phyloP scores from a whole-genome alignment of 1,140 invertebrate genomes.

The Drosophila hydei region DNA sequence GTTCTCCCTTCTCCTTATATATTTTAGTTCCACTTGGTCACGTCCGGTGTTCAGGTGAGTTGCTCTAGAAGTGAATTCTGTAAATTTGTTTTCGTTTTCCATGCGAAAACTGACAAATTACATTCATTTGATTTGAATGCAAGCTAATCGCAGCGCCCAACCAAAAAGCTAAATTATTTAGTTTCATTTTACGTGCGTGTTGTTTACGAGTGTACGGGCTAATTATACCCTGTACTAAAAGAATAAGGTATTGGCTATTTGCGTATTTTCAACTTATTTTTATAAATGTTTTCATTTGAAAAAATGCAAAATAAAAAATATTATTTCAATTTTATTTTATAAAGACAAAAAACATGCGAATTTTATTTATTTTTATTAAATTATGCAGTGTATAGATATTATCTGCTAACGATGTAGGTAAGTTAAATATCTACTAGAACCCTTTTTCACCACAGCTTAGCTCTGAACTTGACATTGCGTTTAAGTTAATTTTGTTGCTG shows the following conservation, averaged over 20 bases:
- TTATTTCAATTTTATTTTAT: too few species aligned
- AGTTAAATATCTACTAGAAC: neutral
- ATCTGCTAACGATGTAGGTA: neutral
- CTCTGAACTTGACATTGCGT: conserved; percentile 52
- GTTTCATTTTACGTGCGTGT: conserved; percentile 54
- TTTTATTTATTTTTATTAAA: too few species aligned
- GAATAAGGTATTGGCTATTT: neutral
- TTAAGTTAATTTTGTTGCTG: conserved; percentile 29
- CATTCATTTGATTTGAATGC: conserved; percentile 57
- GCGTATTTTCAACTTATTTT: too few species aligned
- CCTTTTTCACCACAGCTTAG: neutral
- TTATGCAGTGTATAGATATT: too few species aligned
- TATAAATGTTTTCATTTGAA: too few species aligned
- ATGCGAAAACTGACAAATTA: conserved; percentile 46
- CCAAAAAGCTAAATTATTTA: conserved; percentile 58
- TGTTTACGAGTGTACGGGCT: conserved; percentile 44
- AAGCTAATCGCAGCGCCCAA: conserved; percentile 45
- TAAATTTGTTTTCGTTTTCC: conserved; percentile 3
- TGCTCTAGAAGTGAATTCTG: conserved; percentile 22
- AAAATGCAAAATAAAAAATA: too few species aligned
- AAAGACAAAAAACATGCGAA: too few species aligned
- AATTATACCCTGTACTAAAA: conserved; percentile 36
- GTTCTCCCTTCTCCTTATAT: neutral
- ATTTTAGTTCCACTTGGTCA: neutral
- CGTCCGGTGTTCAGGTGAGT: conserved; percentile 2